A percentile compares a stretch with the other conserved stretches of the same genome.
Evolutionary conservation across 2,888 invertebrate genomes (phyloP).

Genomic region (Cheilosia soror): DNA sequence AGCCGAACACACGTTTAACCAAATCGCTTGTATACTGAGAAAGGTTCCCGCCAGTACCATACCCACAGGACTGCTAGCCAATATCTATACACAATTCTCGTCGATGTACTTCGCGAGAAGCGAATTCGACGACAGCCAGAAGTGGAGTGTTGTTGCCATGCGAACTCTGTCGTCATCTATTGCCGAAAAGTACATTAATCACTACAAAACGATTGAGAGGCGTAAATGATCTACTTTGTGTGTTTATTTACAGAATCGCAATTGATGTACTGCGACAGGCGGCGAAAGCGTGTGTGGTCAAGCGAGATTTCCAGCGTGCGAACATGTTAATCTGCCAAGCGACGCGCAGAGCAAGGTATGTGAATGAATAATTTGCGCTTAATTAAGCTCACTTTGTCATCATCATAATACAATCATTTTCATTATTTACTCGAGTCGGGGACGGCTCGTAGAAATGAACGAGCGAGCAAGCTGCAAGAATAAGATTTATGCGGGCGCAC

Average conservation of each 20-base stretch:
- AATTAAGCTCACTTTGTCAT: constrained; percentile 50
- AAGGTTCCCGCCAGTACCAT: constrained; percentile 84
- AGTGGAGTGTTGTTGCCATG: constrained; percentile 92
- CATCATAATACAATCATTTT: constrained; percentile 45
- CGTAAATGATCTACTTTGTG: constrained; percentile 4
- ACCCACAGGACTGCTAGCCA: constrained; percentile 85
- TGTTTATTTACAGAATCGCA: constrained; percentile 85
- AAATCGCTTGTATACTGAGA: constrained; percentile 85
- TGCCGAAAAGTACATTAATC: constrained; percentile 85
- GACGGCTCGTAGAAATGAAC: background rate
- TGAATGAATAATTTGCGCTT: constrained; percentile 48
- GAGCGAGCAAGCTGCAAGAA: background rate
- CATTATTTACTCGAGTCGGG: constrained; percentile 11
- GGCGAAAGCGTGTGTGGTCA: constrained; percentile 95
- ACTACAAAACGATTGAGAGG: background rate
- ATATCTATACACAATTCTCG: constrained; percentile 93
- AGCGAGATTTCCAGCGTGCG: constrained; percentile 92
- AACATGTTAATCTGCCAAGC: constrained; percentile 93
- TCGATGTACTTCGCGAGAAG: constrained; percentile 92
- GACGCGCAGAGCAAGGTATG: constrained; percentile 85
- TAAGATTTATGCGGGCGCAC: background rate
- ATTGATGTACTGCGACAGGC: constrained; percentile 94
- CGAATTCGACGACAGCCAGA: constrained; percentile 92
- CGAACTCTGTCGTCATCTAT: constrained; percentile 87
- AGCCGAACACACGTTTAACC: constrained; percentile 89